phyloP scores from a whole-genome alignment of 2,888 invertebrate species.

The Mellilla xanthometata region DNA sequence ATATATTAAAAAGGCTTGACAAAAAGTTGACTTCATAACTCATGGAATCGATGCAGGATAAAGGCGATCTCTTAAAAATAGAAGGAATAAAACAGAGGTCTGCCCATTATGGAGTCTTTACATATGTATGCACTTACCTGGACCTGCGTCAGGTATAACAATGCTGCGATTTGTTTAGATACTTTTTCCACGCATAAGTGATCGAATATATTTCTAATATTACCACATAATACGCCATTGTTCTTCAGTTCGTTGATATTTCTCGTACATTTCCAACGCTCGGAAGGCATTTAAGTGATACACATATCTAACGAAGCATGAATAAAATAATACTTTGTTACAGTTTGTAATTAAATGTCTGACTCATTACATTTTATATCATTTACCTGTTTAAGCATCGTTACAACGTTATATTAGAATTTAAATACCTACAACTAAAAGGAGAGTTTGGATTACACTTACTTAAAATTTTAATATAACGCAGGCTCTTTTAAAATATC shows the following conservation, averaged over 20 bases:
- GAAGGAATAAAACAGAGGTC: slow-evolving; percentile 28
- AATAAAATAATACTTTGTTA: slow-evolving; percentile 61
- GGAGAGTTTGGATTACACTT: too few species aligned
- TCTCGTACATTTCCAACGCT: slow-evolving; percentile 71
- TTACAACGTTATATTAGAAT: too few species aligned
- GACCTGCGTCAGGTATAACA: slow-evolving; percentile 65
- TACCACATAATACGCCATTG: slow-evolving; percentile 82
- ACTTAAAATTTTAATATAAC: too few species aligned
- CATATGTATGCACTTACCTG: slow-evolving; percentile 53
- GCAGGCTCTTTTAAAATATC: too few species aligned
- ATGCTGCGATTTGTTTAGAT: slow-evolving; percentile 79
- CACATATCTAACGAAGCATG: slow-evolving; percentile 68
- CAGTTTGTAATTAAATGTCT: slow-evolving; percentile 56
- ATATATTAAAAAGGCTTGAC: slow-evolving; percentile 9
- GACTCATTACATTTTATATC: slow-evolving; percentile 39
- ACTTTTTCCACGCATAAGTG: slow-evolving; percentile 76
- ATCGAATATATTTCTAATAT: slow-evolving; percentile 81
- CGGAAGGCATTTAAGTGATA: slow-evolving; percentile 70
- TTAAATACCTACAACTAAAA: too few species aligned
- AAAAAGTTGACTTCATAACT: slow-evolving; percentile 27
- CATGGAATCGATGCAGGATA: slow-evolving; percentile 22
- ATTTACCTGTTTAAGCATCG: slow-evolving; percentile 12
- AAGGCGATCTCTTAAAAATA: slow-evolving; percentile 35
- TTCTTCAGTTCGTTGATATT: slow-evolving; percentile 76
- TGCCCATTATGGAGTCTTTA: slow-evolving; percentile 37